Conservation (phyloP, 2,113 vertebrate species). For the Bos javanicus region DNA sequence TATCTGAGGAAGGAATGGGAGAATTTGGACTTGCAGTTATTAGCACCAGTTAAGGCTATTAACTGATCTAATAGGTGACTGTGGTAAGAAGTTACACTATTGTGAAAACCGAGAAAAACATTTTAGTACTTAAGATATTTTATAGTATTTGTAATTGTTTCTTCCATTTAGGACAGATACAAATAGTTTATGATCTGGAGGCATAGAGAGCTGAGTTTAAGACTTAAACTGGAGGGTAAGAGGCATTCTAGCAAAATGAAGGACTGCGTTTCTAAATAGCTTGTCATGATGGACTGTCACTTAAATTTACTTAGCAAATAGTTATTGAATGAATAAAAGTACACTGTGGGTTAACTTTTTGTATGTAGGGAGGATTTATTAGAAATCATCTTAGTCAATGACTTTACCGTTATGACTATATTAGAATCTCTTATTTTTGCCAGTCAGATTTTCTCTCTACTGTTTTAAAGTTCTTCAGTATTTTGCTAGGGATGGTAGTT, state of each 20-base stretch:
- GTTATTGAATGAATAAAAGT: neutral
- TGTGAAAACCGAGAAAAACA: neutral
- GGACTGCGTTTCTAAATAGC: neutral
- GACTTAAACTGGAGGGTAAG: neutral
- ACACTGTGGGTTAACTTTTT: neutral
- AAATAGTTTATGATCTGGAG: neutral
- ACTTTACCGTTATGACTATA: neutral
- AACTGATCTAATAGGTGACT: neutral
- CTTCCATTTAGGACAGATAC: neutral
- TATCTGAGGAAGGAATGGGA: constrained; percentile 16
- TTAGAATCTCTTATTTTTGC: neutral
- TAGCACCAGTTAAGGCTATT: neutral
- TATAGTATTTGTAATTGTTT: neutral
- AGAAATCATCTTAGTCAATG: neutral
- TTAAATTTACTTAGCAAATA: neutral
- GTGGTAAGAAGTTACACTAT: neutral
- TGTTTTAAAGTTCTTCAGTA: neutral
- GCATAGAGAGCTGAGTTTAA: neutral
- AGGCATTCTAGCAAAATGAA: constrained; percentile 11
- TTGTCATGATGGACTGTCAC: neutral
- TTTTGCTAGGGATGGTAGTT: constrained; percentile 11
- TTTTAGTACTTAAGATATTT: neutral
- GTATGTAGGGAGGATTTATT: neutral
- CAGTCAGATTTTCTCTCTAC: neutral
- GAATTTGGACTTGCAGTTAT: neutral